These are phyloP conservation scores for Odontesthes bonariensis DNA, from an alignment of 2,113 vertebrate species.

Conservation along the genomic window DNA sequence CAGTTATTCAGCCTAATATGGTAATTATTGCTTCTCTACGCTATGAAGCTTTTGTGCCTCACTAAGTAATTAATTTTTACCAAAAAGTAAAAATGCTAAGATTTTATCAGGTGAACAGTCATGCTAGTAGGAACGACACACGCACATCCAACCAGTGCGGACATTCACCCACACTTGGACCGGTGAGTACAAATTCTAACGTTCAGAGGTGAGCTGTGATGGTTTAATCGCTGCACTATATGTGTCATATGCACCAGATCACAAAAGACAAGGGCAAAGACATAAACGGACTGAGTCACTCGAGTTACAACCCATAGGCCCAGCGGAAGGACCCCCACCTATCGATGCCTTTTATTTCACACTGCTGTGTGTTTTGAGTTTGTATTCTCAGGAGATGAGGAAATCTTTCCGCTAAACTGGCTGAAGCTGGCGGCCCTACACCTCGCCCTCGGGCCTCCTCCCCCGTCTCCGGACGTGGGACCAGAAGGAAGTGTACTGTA, in stretches of 20 bases:
- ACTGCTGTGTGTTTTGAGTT: conserved; percentile 89
- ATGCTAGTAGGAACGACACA: conserved; percentile 34
- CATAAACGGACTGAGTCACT: conserved; percentile 11
- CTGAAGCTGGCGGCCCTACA: conserved; percentile 87
- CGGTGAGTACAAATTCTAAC: neutral
- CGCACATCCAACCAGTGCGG: conserved; percentile 18
- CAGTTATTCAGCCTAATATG: conserved; percentile 48
- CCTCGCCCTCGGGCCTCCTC: conserved; percentile 71
- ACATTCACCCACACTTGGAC: conserved; percentile 22
- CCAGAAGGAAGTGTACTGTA: conserved; percentile 73
- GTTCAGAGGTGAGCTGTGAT: conserved; percentile 1
- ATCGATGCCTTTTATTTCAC: conserved; percentile 72
- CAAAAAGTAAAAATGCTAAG: conserved; percentile 67
- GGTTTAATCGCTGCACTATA: conserved; percentile 1
- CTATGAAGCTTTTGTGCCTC: conserved; percentile 74
- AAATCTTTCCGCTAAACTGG: conserved; percentile 76
- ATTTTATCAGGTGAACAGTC: conserved; percentile 66
- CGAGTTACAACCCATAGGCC: conserved; percentile 11
- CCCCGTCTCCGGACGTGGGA: conserved; percentile 30
- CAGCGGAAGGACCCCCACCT: neutral
- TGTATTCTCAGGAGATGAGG: conserved; percentile 59
- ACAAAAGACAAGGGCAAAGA: conserved; percentile 43
- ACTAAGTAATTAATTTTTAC: conserved; percentile 56
- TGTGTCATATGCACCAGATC: conserved; percentile 35
- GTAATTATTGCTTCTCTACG: conserved; percentile 81